These are phyloP conservation scores for Otus sunia DNA, from an alignment of 2,113 vertebrate species.

Conservation along the genomic window DNA sequence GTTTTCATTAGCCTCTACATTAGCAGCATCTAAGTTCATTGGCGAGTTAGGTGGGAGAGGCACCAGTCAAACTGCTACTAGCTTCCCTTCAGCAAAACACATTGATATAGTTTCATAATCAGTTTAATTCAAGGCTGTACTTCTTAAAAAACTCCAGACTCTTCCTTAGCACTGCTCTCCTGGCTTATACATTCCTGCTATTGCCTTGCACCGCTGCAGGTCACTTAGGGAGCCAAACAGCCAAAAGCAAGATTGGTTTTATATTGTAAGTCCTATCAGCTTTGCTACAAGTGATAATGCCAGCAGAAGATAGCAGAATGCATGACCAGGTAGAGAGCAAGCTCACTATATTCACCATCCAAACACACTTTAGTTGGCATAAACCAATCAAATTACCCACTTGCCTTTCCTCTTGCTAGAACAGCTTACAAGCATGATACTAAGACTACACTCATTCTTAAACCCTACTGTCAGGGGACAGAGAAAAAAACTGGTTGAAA, in stretches of 20 bases:
- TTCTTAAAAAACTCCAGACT: background rate
- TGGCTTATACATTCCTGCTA: background rate
- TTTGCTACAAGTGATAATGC: background rate
- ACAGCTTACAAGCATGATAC: background rate
- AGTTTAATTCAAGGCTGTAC: background rate
- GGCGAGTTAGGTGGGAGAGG: background rate
- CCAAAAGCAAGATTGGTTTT: background rate
- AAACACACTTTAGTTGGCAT: background rate
- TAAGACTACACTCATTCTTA: background rate
- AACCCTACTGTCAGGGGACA: background rate
- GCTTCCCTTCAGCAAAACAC: background rate
- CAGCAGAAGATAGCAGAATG: background rate
- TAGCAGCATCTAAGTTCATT: background rate
- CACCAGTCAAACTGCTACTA: background rate
- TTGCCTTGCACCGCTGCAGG: background rate
- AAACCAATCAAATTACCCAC: background rate
- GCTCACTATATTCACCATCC: background rate
- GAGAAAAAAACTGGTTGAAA: background rate
- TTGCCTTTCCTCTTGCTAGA: background rate
- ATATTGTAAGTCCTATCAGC: background rate
- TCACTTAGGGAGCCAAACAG: background rate
- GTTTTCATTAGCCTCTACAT: background rate
- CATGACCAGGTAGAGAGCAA: background rate
- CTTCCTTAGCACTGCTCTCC: background rate
- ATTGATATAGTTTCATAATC: background rate